Evolutionary conservation across 2,113 vertebrate genomes (phyloP).

Genomic region (Acanthisitta chloris): DNA sequence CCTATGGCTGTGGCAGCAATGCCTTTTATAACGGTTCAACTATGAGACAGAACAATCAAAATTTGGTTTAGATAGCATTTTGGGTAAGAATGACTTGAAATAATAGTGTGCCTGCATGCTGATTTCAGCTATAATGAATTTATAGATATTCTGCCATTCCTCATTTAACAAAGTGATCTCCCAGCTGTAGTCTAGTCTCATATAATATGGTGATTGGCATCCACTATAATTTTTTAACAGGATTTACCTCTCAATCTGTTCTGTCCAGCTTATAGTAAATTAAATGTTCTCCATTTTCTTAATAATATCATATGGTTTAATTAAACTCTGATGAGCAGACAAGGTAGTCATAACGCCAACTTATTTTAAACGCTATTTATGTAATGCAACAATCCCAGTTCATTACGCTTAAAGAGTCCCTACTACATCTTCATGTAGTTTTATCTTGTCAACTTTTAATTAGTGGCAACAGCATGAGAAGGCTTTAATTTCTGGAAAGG

Average conservation of each 20-base stretch:
- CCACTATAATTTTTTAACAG: background rate
- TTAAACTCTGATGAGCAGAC: background rate
- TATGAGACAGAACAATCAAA: background rate
- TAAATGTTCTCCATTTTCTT: background rate
- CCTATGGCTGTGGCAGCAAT: background rate
- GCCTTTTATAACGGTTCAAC: background rate
- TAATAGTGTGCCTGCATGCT: background rate
- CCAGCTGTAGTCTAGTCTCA: background rate
- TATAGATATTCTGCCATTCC: background rate
- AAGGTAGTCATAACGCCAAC: background rate
- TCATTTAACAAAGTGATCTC: background rate
- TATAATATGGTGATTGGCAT: background rate
- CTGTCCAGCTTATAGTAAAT: background rate
- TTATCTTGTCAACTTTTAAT: constrained; percentile 26
- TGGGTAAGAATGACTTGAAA: background rate
- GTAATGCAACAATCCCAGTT: background rate
- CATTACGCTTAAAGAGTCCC: background rate
- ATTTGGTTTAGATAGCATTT: background rate
- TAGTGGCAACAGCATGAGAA: background rate
- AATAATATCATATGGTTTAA: background rate
- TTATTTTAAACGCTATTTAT: background rate
- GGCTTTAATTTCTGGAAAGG: constrained; percentile 24
- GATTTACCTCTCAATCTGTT: background rate
- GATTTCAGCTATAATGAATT: background rate
- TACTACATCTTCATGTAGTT: background rate